Conservation (phyloP, 1,140 invertebrate genomes). For the Ladona fulva region DNA sequence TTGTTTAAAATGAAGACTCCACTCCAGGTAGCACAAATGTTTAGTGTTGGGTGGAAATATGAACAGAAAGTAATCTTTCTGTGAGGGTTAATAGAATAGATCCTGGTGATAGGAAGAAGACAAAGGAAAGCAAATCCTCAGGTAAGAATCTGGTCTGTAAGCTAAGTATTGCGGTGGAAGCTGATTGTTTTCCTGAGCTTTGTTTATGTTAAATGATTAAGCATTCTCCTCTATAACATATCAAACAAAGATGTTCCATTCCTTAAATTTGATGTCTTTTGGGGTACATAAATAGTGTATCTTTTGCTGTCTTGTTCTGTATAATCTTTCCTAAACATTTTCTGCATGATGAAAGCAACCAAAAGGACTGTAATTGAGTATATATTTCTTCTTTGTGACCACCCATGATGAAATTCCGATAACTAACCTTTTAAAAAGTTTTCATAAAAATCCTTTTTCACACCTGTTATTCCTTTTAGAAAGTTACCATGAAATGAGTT, state of each 20-base stretch:
- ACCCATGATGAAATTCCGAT: neutral
- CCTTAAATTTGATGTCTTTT: neutral
- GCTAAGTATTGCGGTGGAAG: neutral
- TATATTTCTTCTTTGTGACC: neutral
- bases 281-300: neutral
- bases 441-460: neutral
- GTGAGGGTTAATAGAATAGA: neutral
- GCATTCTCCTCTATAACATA: neutral
- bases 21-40: neutral
- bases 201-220: neutral
- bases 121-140: neutral
- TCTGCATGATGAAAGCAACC: neutral
- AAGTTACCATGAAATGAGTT: no score
- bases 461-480: neutral
- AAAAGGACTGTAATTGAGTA: neutral
- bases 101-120: neutral
- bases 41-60: neutral
- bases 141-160: constrained; percentile 2
- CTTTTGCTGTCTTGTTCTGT: neutral
- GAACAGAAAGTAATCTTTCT: neutral
- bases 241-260: neutral
- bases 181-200: neutral
- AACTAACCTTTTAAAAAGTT: neutral
- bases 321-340: neutral
- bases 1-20: neutral